Conservation (phyloP, 2,888 invertebrate species). For the Unio pictorum region DNA sequence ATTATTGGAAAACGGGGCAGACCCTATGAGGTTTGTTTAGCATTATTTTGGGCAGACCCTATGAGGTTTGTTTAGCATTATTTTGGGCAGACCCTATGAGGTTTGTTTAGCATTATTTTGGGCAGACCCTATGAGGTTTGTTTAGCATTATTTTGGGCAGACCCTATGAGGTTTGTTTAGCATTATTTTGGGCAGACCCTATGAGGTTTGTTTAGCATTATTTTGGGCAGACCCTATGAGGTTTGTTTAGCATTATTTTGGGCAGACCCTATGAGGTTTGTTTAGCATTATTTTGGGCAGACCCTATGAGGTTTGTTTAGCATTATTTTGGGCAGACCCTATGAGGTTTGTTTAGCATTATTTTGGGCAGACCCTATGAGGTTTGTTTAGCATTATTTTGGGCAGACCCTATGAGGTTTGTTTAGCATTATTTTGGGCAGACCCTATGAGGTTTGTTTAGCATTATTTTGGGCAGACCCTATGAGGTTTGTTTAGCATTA, state of each 20-base stretch:
- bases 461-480: too few species aligned
- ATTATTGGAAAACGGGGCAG: slow-evolving; percentile 74
- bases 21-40: slow-evolving; percentile 70
- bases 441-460: slow-evolving; percentile 65
- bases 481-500: slow-evolving; percentile 61
- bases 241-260: slow-evolving; percentile 39
- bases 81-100: slow-evolving; percentile 61
- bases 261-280: slow-evolving; percentile 70
- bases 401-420: slow-evolving; percentile 70
- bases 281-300: too few species aligned
- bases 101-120: slow-evolving; percentile 39
- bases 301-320: slow-evolving; percentile 65
- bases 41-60: too few species aligned
- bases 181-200: too few species aligned
- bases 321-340: too few species aligned
- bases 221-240: slow-evolving; percentile 61
- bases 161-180: slow-evolving; percentile 65
- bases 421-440: too few species aligned
- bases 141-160: too few species aligned
- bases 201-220: slow-evolving; percentile 61
- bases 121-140: slow-evolving; percentile 70
- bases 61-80: slow-evolving; percentile 61
- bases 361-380: slow-evolving; percentile 61
- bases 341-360: slow-evolving; percentile 61
- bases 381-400: slow-evolving; percentile 39